Base-by-base conservation (phyloP, 1,140 invertebrate species). In the Platyura marginata region DNA sequence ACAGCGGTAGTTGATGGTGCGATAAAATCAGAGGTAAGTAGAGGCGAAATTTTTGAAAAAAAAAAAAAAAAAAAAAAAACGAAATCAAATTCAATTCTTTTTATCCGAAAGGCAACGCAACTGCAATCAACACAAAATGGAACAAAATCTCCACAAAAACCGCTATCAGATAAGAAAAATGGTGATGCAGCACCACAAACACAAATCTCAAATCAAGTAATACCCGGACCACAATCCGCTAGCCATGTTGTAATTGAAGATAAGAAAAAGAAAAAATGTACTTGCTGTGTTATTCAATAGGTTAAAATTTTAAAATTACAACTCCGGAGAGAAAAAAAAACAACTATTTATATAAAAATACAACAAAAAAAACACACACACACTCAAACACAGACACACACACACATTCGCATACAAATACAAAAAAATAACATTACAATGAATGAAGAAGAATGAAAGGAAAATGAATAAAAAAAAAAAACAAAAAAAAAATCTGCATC, bases 241-340 rank as follows among this genome's bases (percentile, higher is more conserved):
- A 61, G 58, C 54, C 58, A 61, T 46, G 59, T 61, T 49, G 56
- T 61, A 39, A 61, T 61, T 46, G 58, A 61, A 32, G 58, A 61
- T 41, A 61, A 61, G 48, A 61, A 61, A 48, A 57, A 51, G 45
- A 54, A 57, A 49, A 57, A 59, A 46, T 57, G 59, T 51, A 53
- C 54, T 21, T 61, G 59, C 51, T 61, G 59, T 53, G 55, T 58
- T 47, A 46, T 61, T 44, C 59, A 61, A 61, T 61, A 47, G 47
- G 44, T 6, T 20, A 44, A 15, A 20, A 20, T 40, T 37, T 29
- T 13, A 29, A 29, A 29, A 8, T 29, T 29, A n/a, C n/a, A n/a
- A n/a, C n/a, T n/a, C n/a, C n/a, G n/a, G n/a, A n/a, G n/a, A n/a
- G n/a, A n/a, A n/a, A n/a, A n/a, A n/a, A n/a, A n/a, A n/a, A n/a